A percentile compares a stretch with the other conserved stretches of the same genome.
These are phyloP conservation scores for Epizoanthus scotinus DNA, from an alignment of 92 coral and sea anemone genomes.

Conservation along the genomic window DNA sequence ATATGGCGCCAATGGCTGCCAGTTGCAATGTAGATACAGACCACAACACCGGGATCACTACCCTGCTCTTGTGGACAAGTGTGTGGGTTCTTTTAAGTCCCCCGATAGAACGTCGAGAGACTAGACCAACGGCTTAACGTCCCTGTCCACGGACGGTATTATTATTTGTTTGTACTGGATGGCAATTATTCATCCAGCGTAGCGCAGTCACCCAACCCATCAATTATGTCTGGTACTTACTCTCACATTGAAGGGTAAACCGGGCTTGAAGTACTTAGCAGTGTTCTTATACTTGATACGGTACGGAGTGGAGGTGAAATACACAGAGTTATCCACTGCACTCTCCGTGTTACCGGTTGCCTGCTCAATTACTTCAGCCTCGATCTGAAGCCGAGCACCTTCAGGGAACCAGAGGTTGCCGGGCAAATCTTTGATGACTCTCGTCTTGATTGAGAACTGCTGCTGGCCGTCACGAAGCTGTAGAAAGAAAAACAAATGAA, in stretches of 20 bases:
- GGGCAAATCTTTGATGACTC: conserved; percentile 42
- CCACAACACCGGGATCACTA: too few relatives aligned
- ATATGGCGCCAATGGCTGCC: too few relatives aligned
- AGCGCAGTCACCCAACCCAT: too few relatives aligned
- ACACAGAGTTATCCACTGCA: conserved; percentile 67
- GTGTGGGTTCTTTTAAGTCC: too few relatives aligned
- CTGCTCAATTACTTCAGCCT: conserved; percentile 73
- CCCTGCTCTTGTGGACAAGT: too few relatives aligned
- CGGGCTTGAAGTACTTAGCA: conserved; percentile 86
- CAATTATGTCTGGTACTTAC: conserved; percentile 28
- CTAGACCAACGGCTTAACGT: too few relatives aligned
- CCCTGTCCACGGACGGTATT: too few relatives aligned
- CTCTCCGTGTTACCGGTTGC: conserved; percentile 79
- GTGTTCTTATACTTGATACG: conserved; percentile 75
- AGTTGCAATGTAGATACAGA: too few relatives aligned
- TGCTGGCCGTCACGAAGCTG: conserved; percentile 46
- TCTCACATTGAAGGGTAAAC: conserved; percentile 86
- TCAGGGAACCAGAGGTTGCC: conserved; percentile 90
- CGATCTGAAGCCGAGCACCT: conserved; percentile 71
- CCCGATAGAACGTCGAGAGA: too few relatives aligned
- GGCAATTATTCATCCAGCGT: too few relatives aligned
- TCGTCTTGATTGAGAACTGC: background rate
- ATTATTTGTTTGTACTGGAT: too few relatives aligned
- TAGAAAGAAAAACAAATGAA: background rate
- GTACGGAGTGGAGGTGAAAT: conserved; percentile 82